phyloP scores from a whole-genome alignment of 1,140 invertebrate genomes.

The Conus ventricosus region DNA sequence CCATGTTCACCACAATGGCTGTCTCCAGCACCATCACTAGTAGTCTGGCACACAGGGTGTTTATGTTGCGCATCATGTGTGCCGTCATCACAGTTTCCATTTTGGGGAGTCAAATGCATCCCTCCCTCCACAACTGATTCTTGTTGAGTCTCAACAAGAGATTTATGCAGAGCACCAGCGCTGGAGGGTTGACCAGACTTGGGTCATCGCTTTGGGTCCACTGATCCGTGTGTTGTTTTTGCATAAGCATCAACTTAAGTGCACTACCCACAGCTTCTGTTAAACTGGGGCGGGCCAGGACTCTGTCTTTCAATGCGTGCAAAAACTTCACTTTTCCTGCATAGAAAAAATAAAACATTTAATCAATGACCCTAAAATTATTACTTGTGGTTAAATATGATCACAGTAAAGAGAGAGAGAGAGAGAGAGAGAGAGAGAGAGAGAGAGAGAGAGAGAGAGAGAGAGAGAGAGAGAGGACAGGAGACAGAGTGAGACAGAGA shows the following conservation, averaged over 20 bases:
- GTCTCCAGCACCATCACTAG: too few relatives aligned
- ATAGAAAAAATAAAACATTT: background rate
- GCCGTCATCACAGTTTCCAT: background rate
- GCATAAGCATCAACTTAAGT: background rate
- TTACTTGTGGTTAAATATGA: too few relatives aligned
- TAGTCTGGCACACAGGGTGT: too few relatives aligned
- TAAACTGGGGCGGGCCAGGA: background rate
- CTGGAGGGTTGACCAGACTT: background rate
- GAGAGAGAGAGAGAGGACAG: too few relatives aligned
- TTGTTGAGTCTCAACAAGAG: background rate
- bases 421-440: too few relatives aligned
- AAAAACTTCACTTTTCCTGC: constrained; percentile 26
- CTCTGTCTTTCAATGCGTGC: constrained; percentile 15
- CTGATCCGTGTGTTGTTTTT: background rate
- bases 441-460: too few relatives aligned
- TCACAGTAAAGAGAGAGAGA: too few relatives aligned
- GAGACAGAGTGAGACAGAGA: too few relatives aligned
- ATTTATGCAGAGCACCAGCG: background rate
- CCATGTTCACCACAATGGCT: too few relatives aligned
- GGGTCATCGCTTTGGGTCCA: background rate
- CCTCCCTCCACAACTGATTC: background rate
- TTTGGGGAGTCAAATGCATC: background rate
- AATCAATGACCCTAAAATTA: too few relatives aligned
- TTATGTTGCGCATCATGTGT: background rate
- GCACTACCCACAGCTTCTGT: constrained; percentile 1